Evolutionary conservation across 2,888 invertebrate species (phyloP), one percentile per base, ranked within the genome.

Genomic region (Celastrina argiolus): DNA sequence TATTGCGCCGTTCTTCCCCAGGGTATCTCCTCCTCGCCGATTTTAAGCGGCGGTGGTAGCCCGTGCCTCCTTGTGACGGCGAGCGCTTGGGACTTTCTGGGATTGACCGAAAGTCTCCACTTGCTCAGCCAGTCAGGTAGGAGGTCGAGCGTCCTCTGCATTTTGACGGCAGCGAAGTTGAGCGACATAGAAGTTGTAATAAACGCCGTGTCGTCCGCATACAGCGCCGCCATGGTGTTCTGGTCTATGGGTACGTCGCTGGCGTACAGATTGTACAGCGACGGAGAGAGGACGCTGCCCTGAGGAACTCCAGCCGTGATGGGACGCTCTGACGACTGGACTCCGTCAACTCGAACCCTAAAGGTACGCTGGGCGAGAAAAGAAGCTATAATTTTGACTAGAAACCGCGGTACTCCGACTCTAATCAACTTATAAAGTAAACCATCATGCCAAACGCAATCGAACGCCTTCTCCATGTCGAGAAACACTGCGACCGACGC

Each of bases 401-500:
- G 10, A 0, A 12, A 12, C 0, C 10, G 16, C 0, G 64, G 64
- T 0, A 31, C 31, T 2, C n/a, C 18, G 0, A 16, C 18, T 1
- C 1, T 1, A 0, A 6, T 0, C 1, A 64, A 10, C 3, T 64
- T 64, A 22, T 31, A 18, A 0, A 64, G 31, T 4, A 79, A 72
- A 3, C 78, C 76, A 1, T 66, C 63, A 64, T 78, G 77, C 78
- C 78, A 77, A 0, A 80, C 76, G 0, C 72, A 34, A 65, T 78
- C 77, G 67, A 80, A 77, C 5, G 76, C 74, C 65, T 78, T 76
- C 64, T 74, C 76, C 65, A 76, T 73, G 65, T 78, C 75, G 0
- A 77, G 71, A 56, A 76, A 71, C 1, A 77, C 74, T 12, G 72
- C 73, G 6, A 67, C 71, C 0, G 70, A 39, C 61, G 26, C 16